These are phyloP conservation scores for Bibio marci DNA, from an alignment of 2,888 invertebrate species.

Conservation along the genomic window DNA sequence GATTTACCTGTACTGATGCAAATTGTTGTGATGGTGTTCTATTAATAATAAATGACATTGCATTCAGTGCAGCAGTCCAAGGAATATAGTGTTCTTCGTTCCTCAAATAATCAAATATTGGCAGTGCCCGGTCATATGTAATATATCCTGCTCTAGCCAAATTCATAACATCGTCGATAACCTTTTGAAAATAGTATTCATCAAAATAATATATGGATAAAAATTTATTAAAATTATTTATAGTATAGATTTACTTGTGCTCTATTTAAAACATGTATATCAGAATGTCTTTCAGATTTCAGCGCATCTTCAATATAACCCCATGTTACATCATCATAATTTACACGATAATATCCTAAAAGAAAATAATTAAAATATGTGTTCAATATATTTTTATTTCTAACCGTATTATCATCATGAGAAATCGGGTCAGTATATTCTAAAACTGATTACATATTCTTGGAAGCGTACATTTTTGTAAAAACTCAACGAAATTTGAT, in stretches of 20 bases:
- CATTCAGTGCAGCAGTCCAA: slow-evolving; percentile 49
- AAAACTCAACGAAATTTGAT: no score
- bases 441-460: no score
- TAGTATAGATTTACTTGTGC: slow-evolving; percentile 39
- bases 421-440: no score
- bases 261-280: slow-evolving; percentile 47
- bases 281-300: slow-evolving; percentile 24
- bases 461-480: no score
- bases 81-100: slow-evolving; percentile 57
- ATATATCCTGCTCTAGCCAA: slow-evolving; percentile 48
- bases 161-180: slow-evolving; percentile 63
- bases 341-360: slow-evolving; percentile 46
- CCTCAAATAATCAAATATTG: slow-evolving; percentile 47
- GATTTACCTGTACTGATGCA: no score
- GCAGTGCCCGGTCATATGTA: slow-evolving; percentile 42
- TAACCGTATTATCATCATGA: no score
- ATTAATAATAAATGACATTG: slow-evolving; percentile 14
- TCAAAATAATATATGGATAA: no score
- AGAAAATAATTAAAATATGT: no score
- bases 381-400: no score
- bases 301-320: slow-evolving; percentile 30
- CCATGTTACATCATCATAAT: slow-evolving; percentile 45
- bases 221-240: no score
- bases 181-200: slow-evolving; percentile 23
- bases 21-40: no score